Evolutionary conservation across 2,888 invertebrate species (phyloP).

Genomic region (Melanargia galathea): DNA sequence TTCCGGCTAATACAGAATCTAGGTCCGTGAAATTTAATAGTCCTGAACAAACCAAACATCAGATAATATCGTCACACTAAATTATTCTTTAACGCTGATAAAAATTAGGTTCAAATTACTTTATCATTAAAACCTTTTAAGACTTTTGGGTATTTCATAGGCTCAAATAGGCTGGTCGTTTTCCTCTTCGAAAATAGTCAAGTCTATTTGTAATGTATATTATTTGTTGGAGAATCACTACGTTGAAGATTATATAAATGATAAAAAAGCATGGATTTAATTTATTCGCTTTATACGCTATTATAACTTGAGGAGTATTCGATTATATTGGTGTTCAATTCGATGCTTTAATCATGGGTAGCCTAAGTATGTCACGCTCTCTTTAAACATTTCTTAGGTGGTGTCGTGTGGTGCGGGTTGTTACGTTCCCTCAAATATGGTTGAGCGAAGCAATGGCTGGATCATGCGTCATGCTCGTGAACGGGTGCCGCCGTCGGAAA

Average conservation of each 20-base stretch:
- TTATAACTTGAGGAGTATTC: no score
- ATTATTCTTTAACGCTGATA: background rate
- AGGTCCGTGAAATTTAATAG: conserved; percentile 10
- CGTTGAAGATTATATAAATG: background rate
- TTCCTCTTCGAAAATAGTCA: background rate
- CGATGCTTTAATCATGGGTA: no score
- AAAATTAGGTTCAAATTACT: background rate
- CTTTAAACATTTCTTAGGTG: no score
- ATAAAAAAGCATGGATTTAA: no score
- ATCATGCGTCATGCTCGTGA: no score
- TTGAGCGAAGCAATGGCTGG: no score
- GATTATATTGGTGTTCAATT: no score
- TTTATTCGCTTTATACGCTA: no score
- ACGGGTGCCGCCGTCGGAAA: no score
- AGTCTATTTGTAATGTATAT: background rate
- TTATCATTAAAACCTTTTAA: background rate
- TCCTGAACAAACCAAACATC: background rate
- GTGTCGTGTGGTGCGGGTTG: no score
- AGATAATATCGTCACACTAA: background rate
- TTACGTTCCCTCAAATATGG: no score
- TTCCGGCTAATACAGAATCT: conserved; percentile 5
- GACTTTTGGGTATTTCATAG: background rate
- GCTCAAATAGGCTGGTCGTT: background rate
- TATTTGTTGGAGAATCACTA: background rate
- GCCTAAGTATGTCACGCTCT: no score